Base-by-base conservation (phyloP, 2,797 vertebrate species). In the Scolopax rusticola region DNA sequence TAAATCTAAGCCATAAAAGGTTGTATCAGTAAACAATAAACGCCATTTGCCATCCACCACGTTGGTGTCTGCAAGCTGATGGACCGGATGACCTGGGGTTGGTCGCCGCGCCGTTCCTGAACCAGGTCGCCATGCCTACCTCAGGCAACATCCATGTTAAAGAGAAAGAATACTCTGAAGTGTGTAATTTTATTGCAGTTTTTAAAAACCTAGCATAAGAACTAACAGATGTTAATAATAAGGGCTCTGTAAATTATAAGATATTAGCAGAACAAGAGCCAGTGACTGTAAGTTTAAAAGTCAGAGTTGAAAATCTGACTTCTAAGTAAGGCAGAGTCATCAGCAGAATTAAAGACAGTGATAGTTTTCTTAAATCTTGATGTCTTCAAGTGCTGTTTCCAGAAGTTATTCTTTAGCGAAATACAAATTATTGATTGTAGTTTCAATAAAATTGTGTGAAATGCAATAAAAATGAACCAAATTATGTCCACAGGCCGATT, bases 191-290 rank as follows among this genome's bases (percentile, higher is more conserved):
- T 64, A 87, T 40, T 87, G 45, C 57, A 93, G 38, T 45, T 57
- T 41, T 69, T 64, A 57, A 71, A 41, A 91, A 84, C 11, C 17
- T 76, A 63, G 17, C 9, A 15, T 27, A 88, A 85, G 54, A 87
- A 73, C 19, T 68, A 67, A 76, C 3, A 87, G 71, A 77, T 67
- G 30, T 8, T 88, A 65, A 85, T 56, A 64, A 25, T 48, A 74
- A 90, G 20, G 38, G 20, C 24, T 69, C 33, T 70, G 47, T 63
- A 92, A 84, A 86, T 75, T 50, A 77, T n/a, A n/a, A 90, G 78
- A 89, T 87, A 94, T 91, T 87, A 89, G 56, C 25, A 78, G 73
- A 88, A 79, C 25, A 87, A 88, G 51, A 88, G 10, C 12, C 56
- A 83, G 47, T 19, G 8, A 45, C 40, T 70, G 6, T 20, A 83